Evolutionary conservation across 2,888 invertebrate genomes (phyloP), one percentile per base, ranked within the genome.

Genomic region (Drosophila setosimentum): DNA sequence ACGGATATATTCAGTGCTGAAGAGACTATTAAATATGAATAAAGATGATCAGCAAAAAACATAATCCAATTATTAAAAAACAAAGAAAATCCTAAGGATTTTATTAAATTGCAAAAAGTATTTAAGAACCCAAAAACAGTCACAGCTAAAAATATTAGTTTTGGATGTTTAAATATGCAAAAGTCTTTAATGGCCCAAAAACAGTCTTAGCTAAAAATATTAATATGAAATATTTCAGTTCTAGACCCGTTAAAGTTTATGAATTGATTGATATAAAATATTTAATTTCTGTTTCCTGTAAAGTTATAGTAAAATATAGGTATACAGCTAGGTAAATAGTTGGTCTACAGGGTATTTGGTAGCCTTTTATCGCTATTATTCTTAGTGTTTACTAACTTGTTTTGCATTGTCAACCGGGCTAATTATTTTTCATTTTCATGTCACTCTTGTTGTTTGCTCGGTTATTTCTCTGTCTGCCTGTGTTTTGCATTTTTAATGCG

Each of bases 381-480:
- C 10, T 3, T 1, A 0, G 54, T 24, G n/a, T 53, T 37, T 55
- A 73, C 40, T 30, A 57, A 42, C 37, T 68, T 35, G 48, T 57
- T 73, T 73, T 61, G 61, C 48, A 50, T 59, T 73, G 65, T 66
- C 60, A 68, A 73, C 77, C 63, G 49, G 55, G 74, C 86, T 78
- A 86, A 83, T 86, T 83, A 86, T 81, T 83, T 83, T 83, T 61
- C 72, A 78, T 73, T 83, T 76, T 61, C 78, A 68, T 71, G 77
- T 65, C 61, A 57, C 48, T 33, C 42, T 68, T 69, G 54, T 68
- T 66, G 66, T 68, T 54, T 27, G 29, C 21, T 16, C 45, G 40
- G 29, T 21, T 54, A n/a, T 55, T 55, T 68, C 48, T 45, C 24
- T 51, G 10, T 29, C 48, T 48, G 21, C 24, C 24, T 49, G 27